A percentile compares a stretch with the other conserved stretches of the same genome.
phyloP scores from a whole-genome alignment of 2,113 vertebrate species.

The Alexandromys fortis region DNA sequence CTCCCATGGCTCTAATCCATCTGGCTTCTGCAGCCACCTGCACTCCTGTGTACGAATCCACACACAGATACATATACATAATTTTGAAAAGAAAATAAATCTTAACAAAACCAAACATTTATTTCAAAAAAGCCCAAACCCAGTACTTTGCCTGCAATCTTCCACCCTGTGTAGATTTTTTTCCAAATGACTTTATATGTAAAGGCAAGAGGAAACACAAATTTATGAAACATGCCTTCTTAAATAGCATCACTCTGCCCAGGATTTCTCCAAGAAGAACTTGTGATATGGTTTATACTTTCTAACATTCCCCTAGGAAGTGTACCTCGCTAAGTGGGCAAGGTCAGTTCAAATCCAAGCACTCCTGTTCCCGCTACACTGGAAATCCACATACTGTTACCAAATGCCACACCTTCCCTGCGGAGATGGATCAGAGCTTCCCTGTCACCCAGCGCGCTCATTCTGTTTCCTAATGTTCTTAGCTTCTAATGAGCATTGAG shows the following conservation, averaged over 20 bases:
- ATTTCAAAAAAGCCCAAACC: not conserved
- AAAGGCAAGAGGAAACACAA: not conserved
- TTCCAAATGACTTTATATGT: conserved; percentile 21
- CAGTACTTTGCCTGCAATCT: not conserved
- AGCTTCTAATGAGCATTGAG: conserved; percentile 2
- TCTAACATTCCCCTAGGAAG: conserved; percentile 33
- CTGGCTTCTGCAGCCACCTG: not conserved
- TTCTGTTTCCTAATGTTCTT: conserved; percentile 31
- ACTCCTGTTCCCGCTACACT: not conserved
- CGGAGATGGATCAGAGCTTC: not conserved
- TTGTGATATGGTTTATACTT: not conserved
- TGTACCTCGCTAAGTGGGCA: conserved; percentile 18
- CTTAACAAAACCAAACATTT: not conserved
- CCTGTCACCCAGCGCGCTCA: not conserved
- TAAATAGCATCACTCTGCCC: not conserved
- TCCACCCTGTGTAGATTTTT: not conserved
- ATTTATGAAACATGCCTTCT: not conserved
- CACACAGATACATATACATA: not conserved
- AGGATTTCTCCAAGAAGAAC: conserved; percentile 39
- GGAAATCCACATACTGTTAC: not conserved
- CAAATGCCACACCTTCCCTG: conserved; percentile 24
- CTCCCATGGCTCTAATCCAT: not conserved
- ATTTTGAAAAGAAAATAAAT: not conserved
- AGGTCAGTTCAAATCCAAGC: conserved; percentile 9
- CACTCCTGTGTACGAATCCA: not conserved